Base-by-base conservation (phyloP, 2,888 invertebrate species). In the Cheilosia impressa region DNA sequence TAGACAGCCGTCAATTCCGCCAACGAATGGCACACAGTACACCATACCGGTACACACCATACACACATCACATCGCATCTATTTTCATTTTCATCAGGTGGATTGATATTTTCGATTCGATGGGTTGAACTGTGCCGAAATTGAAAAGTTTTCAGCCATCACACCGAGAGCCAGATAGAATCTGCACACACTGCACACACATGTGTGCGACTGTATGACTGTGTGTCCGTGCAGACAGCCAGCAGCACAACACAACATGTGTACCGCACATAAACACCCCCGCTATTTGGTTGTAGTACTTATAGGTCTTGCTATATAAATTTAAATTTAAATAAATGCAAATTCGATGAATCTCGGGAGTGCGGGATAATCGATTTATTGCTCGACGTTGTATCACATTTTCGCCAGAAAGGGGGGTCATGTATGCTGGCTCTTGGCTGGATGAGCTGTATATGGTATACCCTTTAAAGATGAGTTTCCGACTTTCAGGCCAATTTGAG, bases 71-170 rank as follows among this genome's bases (percentile, higher is more conserved):
- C 83, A 80, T 87, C 87, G 81, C 87, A 88, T 88, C 88, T 88
- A 88, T 88, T 88, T 88, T 88, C 87, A 87, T 88, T 88, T 88
- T 88, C 88, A 88, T 88, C 88, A 88, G 88, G 88, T 88, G 87
- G 87, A 88, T 88, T 87, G 87, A 87, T 88, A 79, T 87, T 77
- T 78, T 81, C 80, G 68, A 83, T 82, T 78, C 69, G 84, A 72
- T 85, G 81, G 85, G 85, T 80, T 73, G 85, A 65, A 69, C 73
- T 77, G 60, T 65, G 75, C 55, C 80, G 50, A 80, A 84, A 84
- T 80, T 80, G 75, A 84, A 84, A 84, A 84, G 80, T 57, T 53
- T 62, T 84, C 80, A 75, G 62, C 55, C 76, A 38, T 38, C 38
- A 38, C 31, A 9, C 31, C 31, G 4, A 65, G 62, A 72, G 66